Evolutionary conservation across 2,113 vertebrate genomes (phyloP).

Genomic region (Coreoperca whiteheadi): DNA sequence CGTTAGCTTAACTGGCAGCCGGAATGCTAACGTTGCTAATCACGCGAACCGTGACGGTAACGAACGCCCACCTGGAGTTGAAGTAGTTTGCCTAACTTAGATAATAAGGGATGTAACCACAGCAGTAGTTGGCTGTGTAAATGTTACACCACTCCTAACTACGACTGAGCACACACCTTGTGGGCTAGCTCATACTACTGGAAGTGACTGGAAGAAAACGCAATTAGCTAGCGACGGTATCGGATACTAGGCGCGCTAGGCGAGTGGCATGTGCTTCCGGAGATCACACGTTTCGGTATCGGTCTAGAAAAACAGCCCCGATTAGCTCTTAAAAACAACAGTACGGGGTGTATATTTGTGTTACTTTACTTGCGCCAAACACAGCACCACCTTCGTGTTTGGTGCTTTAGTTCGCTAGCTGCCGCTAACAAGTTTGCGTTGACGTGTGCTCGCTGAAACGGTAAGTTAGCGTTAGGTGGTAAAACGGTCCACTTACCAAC

Average conservation of each 20-base stretch:
- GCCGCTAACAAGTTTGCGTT: slow-evolving; percentile 31
- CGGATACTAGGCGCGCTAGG: slow-evolving; percentile 58
- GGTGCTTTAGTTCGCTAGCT: background rate
- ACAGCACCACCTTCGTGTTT: background rate
- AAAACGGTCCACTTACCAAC: background rate
- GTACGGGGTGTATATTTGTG: accelerated
- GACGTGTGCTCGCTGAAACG: slow-evolving; percentile 1
- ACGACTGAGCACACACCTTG: accelerated
- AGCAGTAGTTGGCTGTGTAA: background rate
- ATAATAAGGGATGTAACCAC: background rate
- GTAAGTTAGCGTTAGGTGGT: slow-evolving; percentile 8
- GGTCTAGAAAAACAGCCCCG: slow-evolving; percentile 18
- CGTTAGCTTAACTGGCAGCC: slow-evolving; percentile 50
- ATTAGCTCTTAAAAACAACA: background rate
- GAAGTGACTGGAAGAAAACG: slow-evolving; percentile 26
- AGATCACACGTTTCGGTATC: slow-evolving; percentile 67
- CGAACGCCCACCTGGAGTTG: slow-evolving; percentile 62
- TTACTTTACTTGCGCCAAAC: background rate
- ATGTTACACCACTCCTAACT: accelerated
- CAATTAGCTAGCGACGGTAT: slow-evolving; percentile 53
- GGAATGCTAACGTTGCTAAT: slow-evolving; percentile 70
- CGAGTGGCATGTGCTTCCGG: slow-evolving; percentile 81
- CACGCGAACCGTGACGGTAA: slow-evolving; percentile 5
- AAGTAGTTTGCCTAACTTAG: slow-evolving; percentile 35
- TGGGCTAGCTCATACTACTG: background rate